phyloP scores from a whole-genome alignment of 1,140 invertebrate species.

The Drosophila kikkawai region DNA sequence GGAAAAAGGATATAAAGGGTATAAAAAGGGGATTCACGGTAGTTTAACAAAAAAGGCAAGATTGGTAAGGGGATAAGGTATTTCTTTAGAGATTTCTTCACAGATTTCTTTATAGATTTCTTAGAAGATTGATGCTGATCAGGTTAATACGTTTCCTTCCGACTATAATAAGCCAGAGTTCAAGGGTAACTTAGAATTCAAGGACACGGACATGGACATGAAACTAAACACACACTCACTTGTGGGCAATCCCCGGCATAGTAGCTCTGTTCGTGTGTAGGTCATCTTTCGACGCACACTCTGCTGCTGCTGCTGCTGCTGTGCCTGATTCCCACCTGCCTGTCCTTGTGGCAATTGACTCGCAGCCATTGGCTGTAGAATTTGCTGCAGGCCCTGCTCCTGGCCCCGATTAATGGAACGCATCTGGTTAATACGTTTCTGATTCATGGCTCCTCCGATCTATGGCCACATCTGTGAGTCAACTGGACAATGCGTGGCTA shows the following conservation, averaged over 20 bases:
- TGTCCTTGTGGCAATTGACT: not conserved
- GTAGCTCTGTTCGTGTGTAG: constrained; percentile 43
- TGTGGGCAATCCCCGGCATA: constrained; percentile 18
- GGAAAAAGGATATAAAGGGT: not conserved
- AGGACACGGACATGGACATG: no score
- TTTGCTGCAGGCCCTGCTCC: constrained; percentile 42
- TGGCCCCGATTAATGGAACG: constrained; percentile 24
- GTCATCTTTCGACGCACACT: constrained; percentile 42
- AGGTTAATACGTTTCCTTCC: no score
- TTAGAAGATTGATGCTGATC: no score
- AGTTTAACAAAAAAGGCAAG: not conserved
- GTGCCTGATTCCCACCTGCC: not conserved
- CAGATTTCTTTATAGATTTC: no score
- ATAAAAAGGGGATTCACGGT: not conserved
- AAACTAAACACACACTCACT: constrained; percentile 5
- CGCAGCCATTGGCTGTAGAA: not conserved
- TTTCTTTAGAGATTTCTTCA: no score
- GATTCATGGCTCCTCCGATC: constrained; percentile 32
- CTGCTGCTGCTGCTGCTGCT: not conserved
- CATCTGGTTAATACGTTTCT: constrained; percentile 29
- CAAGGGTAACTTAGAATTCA: no score
- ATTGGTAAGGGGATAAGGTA: no score
- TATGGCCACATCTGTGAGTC: constrained; percentile 5
- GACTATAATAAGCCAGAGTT: no score
- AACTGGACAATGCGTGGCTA: no score